phyloP scores from a whole-genome alignment of 2,888 invertebrate genomes.

The Dolichopus griseipennis region DNA sequence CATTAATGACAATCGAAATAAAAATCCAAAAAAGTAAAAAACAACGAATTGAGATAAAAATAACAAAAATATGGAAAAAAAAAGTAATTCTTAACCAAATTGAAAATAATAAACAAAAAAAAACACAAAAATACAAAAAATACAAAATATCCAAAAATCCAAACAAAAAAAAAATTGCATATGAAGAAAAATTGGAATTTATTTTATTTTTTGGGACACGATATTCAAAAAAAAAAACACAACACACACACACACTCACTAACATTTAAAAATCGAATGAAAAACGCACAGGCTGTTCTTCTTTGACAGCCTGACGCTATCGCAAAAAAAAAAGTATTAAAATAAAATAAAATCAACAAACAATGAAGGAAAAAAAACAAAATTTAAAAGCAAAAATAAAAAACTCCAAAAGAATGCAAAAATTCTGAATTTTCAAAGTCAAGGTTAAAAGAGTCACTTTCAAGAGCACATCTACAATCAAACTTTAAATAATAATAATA shows the following conservation, averaged over 20 bases:
- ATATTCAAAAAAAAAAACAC: background rate
- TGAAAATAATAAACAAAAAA: too few relatives aligned
- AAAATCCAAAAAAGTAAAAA: background rate
- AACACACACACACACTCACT: background rate
- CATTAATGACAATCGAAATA: background rate
- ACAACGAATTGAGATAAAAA: background rate
- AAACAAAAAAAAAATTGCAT: background rate
- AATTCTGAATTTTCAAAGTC: conserved; percentile 13
- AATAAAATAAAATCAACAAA: too few relatives aligned
- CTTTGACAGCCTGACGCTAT: background rate
- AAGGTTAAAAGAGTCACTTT: conserved; percentile 10
- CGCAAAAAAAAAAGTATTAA: too few relatives aligned
- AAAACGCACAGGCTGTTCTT: background rate
- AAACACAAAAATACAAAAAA: too few relatives aligned
- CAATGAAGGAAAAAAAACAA: background rate
- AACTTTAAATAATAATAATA: background rate
- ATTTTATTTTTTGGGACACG: background rate
- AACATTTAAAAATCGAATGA: background rate
- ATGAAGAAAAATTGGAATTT: background rate
- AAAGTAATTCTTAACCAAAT: background rate
- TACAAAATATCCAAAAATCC: too few relatives aligned
- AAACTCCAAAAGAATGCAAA: background rate
- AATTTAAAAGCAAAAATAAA: too few relatives aligned
- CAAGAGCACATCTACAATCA: conserved; percentile 7
- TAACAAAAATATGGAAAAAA: background rate